phyloP scores from a whole-genome alignment of 53 echinoderm and acorn worm species.

The Arbacia lixula region DNA sequence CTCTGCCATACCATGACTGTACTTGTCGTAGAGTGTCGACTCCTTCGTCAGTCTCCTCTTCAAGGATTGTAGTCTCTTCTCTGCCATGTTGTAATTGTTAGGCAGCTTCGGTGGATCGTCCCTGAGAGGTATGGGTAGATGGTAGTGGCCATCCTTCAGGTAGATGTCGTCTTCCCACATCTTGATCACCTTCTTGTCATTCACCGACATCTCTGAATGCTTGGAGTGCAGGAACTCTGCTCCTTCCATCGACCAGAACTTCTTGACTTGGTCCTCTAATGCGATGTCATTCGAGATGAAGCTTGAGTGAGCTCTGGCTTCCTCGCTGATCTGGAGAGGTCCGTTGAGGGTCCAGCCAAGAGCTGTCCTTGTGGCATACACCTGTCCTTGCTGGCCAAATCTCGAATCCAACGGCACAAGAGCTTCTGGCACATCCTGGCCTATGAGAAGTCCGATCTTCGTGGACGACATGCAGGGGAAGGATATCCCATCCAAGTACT shows the following conservation, averaged over 20 bases:
- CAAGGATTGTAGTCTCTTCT: slow-evolving; percentile 13
- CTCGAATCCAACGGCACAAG: slow-evolving; percentile 62
- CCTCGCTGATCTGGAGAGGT: background rate
- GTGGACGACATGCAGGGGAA: background rate
- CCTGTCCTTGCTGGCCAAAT: too few species aligned
- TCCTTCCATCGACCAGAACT: slow-evolving; percentile 21
- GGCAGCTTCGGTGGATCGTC: background rate
- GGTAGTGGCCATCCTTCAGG: too few species aligned
- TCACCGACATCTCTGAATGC: slow-evolving; percentile 12
- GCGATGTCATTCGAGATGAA: background rate
- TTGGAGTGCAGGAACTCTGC: background rate
- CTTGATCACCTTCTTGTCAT: slow-evolving; percentile 4
- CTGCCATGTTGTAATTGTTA: background rate
- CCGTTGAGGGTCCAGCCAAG: too few species aligned
- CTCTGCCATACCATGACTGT: too few species aligned
- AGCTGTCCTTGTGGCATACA: too few species aligned
- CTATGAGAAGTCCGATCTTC: slow-evolving; percentile 58
- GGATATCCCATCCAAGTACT: slow-evolving; percentile 14
- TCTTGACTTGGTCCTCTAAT: slow-evolving; percentile 9
- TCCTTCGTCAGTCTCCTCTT: slow-evolving; percentile 24
- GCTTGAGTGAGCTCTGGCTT: background rate
- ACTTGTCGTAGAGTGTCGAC: slow-evolving; percentile 4
- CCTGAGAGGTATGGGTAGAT: slow-evolving; percentile 19
- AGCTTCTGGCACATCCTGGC: slow-evolving; percentile 69
- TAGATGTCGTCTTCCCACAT: slow-evolving; percentile 3